phyloP scores from a whole-genome alignment of 2,797 vertebrate genomes.

The Hipposideros larvatus region DNA sequence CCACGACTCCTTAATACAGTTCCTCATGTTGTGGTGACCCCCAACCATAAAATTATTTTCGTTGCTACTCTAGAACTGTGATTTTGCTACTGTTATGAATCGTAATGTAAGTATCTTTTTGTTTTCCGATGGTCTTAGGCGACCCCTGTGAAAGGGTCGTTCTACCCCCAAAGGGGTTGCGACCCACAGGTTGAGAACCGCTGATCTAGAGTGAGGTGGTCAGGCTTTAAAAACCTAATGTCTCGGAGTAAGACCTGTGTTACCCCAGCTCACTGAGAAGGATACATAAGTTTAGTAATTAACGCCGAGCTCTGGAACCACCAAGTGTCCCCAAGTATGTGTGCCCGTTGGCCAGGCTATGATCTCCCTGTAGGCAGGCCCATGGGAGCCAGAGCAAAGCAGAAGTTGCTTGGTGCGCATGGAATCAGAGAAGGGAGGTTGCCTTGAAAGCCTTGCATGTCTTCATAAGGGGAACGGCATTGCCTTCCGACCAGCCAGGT shows the following conservation, averaged over 20 bases:
- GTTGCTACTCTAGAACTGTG: too few species aligned
- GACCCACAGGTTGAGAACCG: too few species aligned
- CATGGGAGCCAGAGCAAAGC: background rate
- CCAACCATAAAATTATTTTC: too few species aligned
- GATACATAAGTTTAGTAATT: background rate
- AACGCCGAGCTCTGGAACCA: rapidly evolving
- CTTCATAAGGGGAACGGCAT: background rate
- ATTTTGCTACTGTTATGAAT: too few species aligned
- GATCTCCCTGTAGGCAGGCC: background rate
- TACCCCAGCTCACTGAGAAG: background rate
- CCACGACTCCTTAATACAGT: too few species aligned
- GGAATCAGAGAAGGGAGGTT: background rate
- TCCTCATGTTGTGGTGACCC: too few species aligned
- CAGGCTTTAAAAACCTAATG: background rate
- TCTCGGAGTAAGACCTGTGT: background rate
- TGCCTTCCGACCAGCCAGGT: background rate
- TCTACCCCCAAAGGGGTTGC: too few species aligned
- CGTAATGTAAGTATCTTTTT: too few species aligned
- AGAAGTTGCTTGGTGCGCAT: background rate
- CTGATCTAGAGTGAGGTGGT: background rate
- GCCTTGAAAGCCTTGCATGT: background rate
- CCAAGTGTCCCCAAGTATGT: background rate
- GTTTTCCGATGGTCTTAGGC: too few species aligned
- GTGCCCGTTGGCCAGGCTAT: background rate
- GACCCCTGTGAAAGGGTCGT: too few species aligned